These are phyloP conservation scores for Eufriesea mexicana DNA, from an alignment of 1,140 invertebrate genomes.

Conservation along the genomic window DNA sequence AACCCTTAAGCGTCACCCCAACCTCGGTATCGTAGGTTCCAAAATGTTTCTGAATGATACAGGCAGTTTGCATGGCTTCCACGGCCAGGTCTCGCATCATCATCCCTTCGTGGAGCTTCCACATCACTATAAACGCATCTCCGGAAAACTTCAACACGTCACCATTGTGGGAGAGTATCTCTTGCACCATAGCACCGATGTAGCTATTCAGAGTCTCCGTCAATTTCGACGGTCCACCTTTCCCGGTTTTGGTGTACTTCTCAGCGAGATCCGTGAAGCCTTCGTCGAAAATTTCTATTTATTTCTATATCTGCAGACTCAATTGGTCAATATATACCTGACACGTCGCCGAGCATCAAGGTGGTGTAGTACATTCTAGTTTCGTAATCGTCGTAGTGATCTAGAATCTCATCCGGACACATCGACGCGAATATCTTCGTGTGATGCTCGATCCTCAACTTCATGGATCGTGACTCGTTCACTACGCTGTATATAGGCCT, in stretches of 20 bases:
- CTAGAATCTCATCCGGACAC: constrained; percentile 85
- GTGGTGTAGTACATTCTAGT: constrained; percentile 83
- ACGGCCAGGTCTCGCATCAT: constrained; percentile 84
- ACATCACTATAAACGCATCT: constrained; percentile 86
- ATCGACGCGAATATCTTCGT: constrained; percentile 84
- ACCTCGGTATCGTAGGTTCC: constrained; percentile 84
- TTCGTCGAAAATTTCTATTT: constrained; percentile 44
- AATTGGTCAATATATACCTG: constrained; percentile 74
- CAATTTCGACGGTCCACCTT: constrained; percentile 85
- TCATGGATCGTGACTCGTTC: too few species aligned
- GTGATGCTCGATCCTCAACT: constrained; percentile 64
- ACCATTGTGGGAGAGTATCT: constrained; percentile 85
- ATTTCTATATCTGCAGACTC: too few species aligned
- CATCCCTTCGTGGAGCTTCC: constrained; percentile 82
- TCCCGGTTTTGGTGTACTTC: constrained; percentile 84
- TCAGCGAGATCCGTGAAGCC: constrained; percentile 86
- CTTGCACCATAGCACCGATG: constrained; percentile 86
- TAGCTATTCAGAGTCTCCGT: constrained; percentile 86
- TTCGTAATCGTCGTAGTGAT: constrained; percentile 82
- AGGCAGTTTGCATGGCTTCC: constrained; percentile 84
- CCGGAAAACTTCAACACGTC: constrained; percentile 88
- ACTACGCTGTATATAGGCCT: background rate
- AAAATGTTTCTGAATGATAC: constrained; percentile 86
- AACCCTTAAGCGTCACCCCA: constrained; percentile 83
- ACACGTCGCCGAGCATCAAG: constrained; percentile 85